A percentile compares a stretch with the other conserved stretches of the same genome.
Conservation (phyloP, 1,140 invertebrate species). For the Antheraea mylitta region DNA sequence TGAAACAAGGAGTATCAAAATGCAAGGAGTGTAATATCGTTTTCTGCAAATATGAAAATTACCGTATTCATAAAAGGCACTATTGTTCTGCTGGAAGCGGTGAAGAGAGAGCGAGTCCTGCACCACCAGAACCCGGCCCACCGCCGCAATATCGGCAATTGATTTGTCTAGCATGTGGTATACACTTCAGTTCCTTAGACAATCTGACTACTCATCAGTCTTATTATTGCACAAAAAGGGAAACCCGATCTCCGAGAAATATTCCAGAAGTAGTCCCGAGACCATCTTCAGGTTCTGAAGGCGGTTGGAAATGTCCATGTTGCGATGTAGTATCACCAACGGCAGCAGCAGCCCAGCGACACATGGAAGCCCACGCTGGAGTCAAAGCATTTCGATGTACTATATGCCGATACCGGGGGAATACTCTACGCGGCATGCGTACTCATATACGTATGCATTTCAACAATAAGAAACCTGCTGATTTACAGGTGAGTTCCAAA, state of each 20-base stretch:
- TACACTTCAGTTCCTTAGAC: conserved; percentile 95
- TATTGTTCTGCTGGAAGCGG: conserved; percentile 89
- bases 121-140: conserved; percentile 76
- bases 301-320: conserved; percentile 94
- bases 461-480: conserved; percentile 91
- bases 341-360: conserved; percentile 90
- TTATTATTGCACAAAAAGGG: conserved; percentile 93
- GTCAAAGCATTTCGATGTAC: conserved; percentile 96
- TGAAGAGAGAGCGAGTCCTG: conserved; percentile 76
- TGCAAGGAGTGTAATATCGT: conserved; percentile 98
- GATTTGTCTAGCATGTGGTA: conserved; percentile 95
- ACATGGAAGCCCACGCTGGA: conserved; percentile 92
- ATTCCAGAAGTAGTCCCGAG: conserved; percentile 67
- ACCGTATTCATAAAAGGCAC: conserved; percentile 92
- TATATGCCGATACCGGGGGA: conserved; percentile 97
- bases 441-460: conserved; percentile 99
- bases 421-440: conserved; percentile 97
- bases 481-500: conserved; percentile 82
- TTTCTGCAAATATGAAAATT: conserved; percentile 97
- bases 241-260: conserved; percentile 73
- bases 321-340: conserved; percentile 93
- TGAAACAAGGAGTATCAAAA: conserved; percentile 92
- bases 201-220: conserved; percentile 96
- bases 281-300: conserved; percentile 72
- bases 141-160: conserved; percentile 86